These are phyloP conservation scores for Leptopilina drosophilae DNA, from an alignment of 2,888 invertebrate genomes.

Conservation along the genomic window DNA sequence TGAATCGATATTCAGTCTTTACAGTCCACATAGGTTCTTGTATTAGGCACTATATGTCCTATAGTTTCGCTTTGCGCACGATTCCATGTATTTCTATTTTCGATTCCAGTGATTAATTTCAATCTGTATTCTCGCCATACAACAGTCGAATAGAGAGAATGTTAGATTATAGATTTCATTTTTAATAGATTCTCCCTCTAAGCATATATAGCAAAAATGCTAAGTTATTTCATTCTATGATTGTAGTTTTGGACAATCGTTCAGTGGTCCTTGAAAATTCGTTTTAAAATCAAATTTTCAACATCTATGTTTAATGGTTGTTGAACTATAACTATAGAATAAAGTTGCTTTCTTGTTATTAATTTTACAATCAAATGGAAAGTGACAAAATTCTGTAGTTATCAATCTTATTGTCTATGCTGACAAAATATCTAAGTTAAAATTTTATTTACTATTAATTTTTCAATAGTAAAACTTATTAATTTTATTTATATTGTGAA, in stretches of 20 bases:
- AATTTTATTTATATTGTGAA: too few species aligned
- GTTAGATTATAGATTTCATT: neutral
- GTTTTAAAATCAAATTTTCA: neutral
- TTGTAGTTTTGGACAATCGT: too few species aligned
- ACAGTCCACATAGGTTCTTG: neutral
- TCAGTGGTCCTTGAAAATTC: neutral
- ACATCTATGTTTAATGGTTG: too few species aligned
- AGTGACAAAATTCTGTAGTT: too few species aligned
- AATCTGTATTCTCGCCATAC: conserved; percentile 19
- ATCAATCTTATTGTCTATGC: too few species aligned
- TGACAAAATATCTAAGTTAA: too few species aligned
- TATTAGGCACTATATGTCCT: neutral
- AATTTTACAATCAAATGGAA: too few species aligned
- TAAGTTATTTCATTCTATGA: neutral
- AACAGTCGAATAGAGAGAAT: neutral
- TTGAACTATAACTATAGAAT: too few species aligned
- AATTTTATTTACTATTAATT: too few species aligned
- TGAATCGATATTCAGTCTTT: conserved; percentile 35
- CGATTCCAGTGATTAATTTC: conserved; percentile 16
- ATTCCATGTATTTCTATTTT: neutral
- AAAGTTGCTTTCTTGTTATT: too few species aligned
- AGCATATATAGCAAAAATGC: neutral
- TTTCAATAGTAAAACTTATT: too few species aligned
- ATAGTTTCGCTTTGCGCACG: neutral
- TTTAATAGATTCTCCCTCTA: neutral